phyloP scores from a whole-genome alignment of 2,888 invertebrate genomes.

The Cheilosia vernalis region DNA sequence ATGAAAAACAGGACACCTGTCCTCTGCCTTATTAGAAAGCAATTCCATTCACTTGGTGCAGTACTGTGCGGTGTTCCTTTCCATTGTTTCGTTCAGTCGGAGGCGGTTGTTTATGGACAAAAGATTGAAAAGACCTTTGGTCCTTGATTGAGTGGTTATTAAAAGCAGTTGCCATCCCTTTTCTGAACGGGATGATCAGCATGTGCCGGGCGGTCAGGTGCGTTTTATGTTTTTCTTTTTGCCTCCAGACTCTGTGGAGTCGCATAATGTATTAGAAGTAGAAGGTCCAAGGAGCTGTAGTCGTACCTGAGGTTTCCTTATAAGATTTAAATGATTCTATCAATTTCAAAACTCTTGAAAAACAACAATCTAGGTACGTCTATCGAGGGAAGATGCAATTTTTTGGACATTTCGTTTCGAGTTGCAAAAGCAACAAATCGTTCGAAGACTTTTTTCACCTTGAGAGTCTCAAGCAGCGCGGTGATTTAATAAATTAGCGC shows the following conservation, averaged over 20 bases:
- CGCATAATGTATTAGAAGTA: neutral
- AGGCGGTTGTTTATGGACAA: slow-evolving; percentile 38
- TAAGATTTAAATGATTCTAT: too few species aligned
- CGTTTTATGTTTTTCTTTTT: neutral
- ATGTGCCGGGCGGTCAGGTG: slow-evolving; percentile 53
- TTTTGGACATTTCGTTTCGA: too few species aligned
- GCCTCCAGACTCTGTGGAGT: neutral
- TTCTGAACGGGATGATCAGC: slow-evolving; percentile 54
- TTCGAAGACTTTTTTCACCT: too few species aligned
- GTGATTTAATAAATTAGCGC: too few species aligned
- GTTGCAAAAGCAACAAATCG: too few species aligned
- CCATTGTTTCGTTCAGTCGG: slow-evolving; percentile 42
- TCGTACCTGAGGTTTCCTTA: too few species aligned
- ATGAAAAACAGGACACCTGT: slow-evolving; percentile 58
- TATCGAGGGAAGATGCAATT: too few species aligned
- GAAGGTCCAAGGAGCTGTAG: neutral
- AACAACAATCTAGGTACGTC: too few species aligned
- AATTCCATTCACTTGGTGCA: slow-evolving; percentile 41
- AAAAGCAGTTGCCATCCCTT: slow-evolving; percentile 36
- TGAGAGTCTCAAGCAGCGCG: too few species aligned
- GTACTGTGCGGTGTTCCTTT: slow-evolving; percentile 48
- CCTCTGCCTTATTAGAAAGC: slow-evolving; percentile 57
- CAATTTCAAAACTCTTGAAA: too few species aligned
- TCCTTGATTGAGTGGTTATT: slow-evolving; percentile 53
- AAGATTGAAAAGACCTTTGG: slow-evolving; percentile 19